phyloP scores from a whole-genome alignment of 2,113 vertebrate species.

The Prunella himalayana region DNA sequence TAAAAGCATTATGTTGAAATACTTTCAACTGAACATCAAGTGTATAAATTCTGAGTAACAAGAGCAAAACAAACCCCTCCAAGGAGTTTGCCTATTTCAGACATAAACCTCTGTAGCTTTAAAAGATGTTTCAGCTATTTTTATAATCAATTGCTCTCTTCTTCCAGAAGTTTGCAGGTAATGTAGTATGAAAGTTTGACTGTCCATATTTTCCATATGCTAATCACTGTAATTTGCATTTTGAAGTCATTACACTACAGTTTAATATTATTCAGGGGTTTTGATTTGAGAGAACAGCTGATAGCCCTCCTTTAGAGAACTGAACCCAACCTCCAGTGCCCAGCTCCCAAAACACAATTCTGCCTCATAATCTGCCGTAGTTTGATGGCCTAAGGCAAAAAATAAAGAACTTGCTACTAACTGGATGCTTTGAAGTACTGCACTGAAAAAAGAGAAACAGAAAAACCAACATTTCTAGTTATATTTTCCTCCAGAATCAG shows the following conservation, averaged over 20 bases:
- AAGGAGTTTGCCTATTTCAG: not conserved
- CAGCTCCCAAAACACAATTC: not conserved
- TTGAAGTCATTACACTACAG: not conserved
- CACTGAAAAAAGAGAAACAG: not conserved
- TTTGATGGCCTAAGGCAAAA: not conserved
- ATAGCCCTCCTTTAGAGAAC: not conserved
- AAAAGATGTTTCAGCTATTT: not conserved
- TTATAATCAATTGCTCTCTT: not conserved
- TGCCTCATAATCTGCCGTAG: not conserved
- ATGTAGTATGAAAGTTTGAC: not conserved
- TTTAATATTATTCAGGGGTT: not conserved
- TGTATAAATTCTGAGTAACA: not conserved
- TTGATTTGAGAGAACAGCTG: not conserved
- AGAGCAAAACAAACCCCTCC: not conserved
- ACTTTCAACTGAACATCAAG: not conserved
- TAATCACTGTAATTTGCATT: not conserved
- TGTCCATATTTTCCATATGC: not conserved
- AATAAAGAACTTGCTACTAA: not conserved
- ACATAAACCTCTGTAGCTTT: not conserved
- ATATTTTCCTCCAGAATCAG: not conserved
- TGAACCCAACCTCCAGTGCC: not conserved
- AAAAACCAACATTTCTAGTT: not conserved
- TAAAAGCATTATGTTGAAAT: not conserved
- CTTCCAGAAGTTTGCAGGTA: not conserved
- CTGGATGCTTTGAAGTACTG: not conserved